phyloP scores from a whole-genome alignment of 2,888 invertebrate species.

The Drosophila helvetica region DNA sequence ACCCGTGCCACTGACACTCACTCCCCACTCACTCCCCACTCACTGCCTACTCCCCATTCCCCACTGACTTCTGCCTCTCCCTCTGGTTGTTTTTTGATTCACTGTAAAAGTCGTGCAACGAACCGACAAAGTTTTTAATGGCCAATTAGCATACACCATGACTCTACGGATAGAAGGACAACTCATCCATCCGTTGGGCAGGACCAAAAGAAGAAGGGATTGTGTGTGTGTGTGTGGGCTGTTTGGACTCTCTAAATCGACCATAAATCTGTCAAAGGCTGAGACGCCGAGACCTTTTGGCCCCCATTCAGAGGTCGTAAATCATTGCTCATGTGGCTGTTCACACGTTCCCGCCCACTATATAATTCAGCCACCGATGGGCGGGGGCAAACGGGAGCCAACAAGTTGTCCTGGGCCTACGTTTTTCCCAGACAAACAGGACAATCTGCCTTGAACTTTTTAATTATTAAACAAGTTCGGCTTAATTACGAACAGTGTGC shows the following conservation, averaged over 20 bases:
- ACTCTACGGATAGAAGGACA: conserved; percentile 11
- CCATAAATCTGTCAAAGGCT: conserved; percentile 29
- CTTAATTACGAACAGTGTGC: conserved; percentile 46
- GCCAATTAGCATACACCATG: conserved; percentile 47
- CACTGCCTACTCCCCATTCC: background rate
- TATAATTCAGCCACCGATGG: conserved; percentile 20
- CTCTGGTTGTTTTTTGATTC: background rate
- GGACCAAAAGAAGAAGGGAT: background rate
- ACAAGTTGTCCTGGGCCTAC: conserved; percentile 45
- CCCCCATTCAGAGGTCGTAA: conserved; percentile 13
- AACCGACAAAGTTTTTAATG: conserved; percentile 33
- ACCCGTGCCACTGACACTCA: background rate
- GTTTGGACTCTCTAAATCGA: background rate
- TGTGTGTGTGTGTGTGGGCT: background rate
- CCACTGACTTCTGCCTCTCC: background rate
- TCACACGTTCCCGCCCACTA: conserved; percentile 43
- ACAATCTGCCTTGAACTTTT: conserved; percentile 45
- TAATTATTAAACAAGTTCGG: conserved; percentile 51
- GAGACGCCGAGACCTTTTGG: background rate
- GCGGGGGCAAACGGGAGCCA: conserved; percentile 21
- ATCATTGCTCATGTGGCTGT: conserved; percentile 40
- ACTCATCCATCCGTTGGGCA: background rate
- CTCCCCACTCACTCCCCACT: background rate
- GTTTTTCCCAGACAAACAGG: conserved; percentile 51
- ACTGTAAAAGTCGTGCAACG: conserved; percentile 7